These are phyloP conservation scores for Falco peregrinus DNA, from an alignment of 2,797 vertebrate genomes.

Conservation along the genomic window DNA sequence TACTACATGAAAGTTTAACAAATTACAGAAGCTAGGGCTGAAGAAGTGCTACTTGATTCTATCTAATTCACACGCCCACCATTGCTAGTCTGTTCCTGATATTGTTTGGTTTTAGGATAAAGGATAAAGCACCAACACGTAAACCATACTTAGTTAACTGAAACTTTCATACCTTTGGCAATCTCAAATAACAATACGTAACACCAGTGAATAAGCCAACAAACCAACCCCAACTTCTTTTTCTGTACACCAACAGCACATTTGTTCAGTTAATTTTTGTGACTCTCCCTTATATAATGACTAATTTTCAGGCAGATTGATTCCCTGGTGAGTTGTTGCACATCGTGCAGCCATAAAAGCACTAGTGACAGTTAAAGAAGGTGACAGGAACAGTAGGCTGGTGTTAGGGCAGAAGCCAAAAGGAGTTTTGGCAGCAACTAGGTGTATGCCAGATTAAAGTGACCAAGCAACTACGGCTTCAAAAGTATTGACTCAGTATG, in stretches of 20 bases:
- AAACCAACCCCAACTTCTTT: background rate
- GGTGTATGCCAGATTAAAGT: constrained; percentile 55
- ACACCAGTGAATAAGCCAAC: background rate
- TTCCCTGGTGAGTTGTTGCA: constrained; percentile 55
- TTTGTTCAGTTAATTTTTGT: constrained; percentile 19
- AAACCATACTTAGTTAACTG: background rate
- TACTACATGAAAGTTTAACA: background rate
- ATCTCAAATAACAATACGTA: background rate
- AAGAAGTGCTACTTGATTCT: background rate
- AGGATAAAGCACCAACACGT: background rate
- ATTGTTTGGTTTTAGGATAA: background rate
- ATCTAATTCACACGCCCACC: background rate
- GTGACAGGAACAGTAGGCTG: constrained; percentile 62
- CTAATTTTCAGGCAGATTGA: constrained; percentile 50
- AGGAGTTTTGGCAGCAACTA: constrained; percentile 58
- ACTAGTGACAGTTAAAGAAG: constrained; percentile 47
- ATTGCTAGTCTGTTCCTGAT: background rate
- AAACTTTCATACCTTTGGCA: background rate
- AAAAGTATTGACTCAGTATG: constrained; percentile 64
- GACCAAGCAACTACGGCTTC: constrained; percentile 61
- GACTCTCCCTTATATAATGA: constrained; percentile 28
- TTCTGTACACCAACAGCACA: background rate
- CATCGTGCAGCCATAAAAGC: constrained; percentile 59
- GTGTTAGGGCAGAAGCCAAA: constrained; percentile 65
- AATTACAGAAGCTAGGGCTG: background rate